These are phyloP conservation scores for Globodera ellingtonae DNA, from an alignment of 1,140 invertebrate genomes.

Conservation along the genomic window DNA sequence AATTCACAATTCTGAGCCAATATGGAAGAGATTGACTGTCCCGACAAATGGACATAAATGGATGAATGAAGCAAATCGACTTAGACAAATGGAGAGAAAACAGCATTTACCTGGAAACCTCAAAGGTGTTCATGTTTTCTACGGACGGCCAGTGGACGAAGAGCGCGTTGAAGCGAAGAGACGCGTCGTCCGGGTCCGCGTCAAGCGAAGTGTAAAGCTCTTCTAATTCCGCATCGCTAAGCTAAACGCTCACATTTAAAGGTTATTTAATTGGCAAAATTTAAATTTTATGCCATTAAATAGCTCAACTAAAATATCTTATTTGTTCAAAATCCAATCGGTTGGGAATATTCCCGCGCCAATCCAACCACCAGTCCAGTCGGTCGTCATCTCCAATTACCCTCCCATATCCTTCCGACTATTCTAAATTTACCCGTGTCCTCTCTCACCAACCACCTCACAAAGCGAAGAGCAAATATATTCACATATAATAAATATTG, in stretches of 20 bases:
- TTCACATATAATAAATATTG: not conserved
- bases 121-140: slow-evolving; percentile 32
- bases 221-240: slow-evolving; percentile 25
- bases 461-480: not conserved
- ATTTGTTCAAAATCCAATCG: slow-evolving; percentile 7
- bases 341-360: slow-evolving; percentile 29
- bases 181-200: slow-evolving; percentile 30
- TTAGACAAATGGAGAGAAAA: not conserved
- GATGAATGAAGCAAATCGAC: no score
- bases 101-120: slow-evolving; percentile 33
- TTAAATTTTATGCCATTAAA: not conserved
- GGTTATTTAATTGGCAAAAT: not conserved
- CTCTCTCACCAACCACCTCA: slow-evolving; percentile 1
- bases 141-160: slow-evolving; percentile 29
- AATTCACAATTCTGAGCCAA: no score
- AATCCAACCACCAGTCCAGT: slow-evolving; percentile 9
- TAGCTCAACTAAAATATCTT: not conserved
- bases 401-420: not conserved
- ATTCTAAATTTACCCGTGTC: slow-evolving; percentile 6
- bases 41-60: not conserved
- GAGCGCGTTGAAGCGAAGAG: slow-evolving; percentile 28
- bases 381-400: slow-evolving; percentile 27
- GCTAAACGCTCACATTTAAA: slow-evolving; percentile 21
- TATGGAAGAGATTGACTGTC: no score
- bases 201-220: slow-evolving; percentile 39